A percentile compares a stretch with the other conserved stretches of the same genome.
Conservation (phyloP, 2,113 vertebrate genomes). For the Tachuris rubrigastra region DNA sequence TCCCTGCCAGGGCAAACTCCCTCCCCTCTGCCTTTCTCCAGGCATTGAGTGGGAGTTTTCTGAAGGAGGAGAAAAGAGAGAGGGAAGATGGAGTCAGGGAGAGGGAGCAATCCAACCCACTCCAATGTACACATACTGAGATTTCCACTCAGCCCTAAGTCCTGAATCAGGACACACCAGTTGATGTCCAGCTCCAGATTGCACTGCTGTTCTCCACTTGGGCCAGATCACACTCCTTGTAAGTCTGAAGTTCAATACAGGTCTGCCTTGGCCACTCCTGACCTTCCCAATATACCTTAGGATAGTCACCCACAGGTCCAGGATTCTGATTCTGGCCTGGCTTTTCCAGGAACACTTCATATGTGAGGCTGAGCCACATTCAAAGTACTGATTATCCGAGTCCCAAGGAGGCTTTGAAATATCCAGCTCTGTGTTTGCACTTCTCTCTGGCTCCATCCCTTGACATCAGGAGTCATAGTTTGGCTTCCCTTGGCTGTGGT, state of each 20-base stretch:
- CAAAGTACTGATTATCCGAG: neutral
- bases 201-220: neutral
- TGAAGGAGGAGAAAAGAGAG: neutral
- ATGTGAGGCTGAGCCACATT: neutral
- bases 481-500: neutral
- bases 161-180: neutral
- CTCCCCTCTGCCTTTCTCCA: neutral
- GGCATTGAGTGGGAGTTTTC: neutral
- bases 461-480: neutral
- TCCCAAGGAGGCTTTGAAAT: neutral
- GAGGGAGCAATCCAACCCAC: neutral
- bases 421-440: neutral
- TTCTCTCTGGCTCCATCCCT: neutral
- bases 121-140: accelerated
- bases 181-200: neutral
- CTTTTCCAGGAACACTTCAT: neutral
- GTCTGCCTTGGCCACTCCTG: neutral
- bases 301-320: accelerated
- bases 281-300: neutral
- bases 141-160: neutral
- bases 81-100: neutral
- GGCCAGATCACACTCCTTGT: neutral
- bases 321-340: neutral
- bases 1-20: neutral
- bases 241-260: accelerated